Percentiles rank a stretch among this genome's conserved stretches.
Conservation (phyloP, 2,888 invertebrate species). For the Slavum lentiscoides region DNA sequence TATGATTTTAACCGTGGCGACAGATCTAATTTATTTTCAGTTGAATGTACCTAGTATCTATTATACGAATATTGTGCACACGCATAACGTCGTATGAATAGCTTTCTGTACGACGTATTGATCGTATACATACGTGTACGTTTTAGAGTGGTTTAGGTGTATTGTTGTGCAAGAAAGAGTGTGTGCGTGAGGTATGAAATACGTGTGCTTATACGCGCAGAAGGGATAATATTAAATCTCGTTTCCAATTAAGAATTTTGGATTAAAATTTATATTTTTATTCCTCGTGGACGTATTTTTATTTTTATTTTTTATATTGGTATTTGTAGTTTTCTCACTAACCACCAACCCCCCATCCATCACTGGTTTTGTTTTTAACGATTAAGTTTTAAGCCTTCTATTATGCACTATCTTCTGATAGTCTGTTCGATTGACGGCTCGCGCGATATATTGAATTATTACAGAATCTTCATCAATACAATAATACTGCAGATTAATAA, state of each 20-base stretch:
- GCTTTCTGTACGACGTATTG: not conserved
- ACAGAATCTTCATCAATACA: no score
- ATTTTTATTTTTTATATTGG: no score
- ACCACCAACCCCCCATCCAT: no score
- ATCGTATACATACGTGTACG: not conserved
- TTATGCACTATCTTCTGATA: no score
- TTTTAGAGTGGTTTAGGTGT: not conserved
- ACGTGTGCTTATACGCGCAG: not conserved
- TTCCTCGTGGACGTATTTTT: not conserved
- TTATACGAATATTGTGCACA: no score
- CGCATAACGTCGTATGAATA: not conserved
- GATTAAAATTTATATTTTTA: constrained; percentile 1
- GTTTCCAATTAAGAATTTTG: not conserved
- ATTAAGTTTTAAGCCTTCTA: no score
- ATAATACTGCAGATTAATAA: no score
- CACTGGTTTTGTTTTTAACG: no score
- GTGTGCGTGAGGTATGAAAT: no score
- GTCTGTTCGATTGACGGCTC: no score
- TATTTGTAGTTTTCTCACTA: no score
- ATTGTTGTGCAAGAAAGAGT: constrained; percentile 5
- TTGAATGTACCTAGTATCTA: not conserved
- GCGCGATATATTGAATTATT: no score
- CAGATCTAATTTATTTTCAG: constrained; percentile 19
- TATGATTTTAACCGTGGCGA: not conserved
- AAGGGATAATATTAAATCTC: not conserved